Percentiles rank a stretch among this genome's conserved stretches.
Evolutionary conservation across 2,888 invertebrate species (phyloP).

Genomic region (Heliothis peltigera): DNA sequence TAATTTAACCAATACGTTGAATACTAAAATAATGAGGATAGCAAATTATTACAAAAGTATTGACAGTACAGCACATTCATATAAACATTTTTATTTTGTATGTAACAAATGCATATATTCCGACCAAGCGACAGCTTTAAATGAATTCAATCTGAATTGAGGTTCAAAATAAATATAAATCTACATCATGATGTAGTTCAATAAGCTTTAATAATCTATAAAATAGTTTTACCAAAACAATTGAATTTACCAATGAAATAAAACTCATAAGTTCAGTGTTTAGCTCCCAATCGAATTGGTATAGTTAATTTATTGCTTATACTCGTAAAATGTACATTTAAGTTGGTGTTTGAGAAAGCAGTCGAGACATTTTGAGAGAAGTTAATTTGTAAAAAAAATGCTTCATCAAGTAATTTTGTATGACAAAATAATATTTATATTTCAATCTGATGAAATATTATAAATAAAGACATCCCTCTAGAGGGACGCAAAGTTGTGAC

Average conservation of each 20-base stretch:
- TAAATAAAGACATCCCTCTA: slow-evolving; percentile 4
- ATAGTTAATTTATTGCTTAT: background rate
- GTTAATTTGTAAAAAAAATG: slow-evolving; percentile 32
- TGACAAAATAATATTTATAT: slow-evolving; percentile 35
- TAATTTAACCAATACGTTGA: slow-evolving; percentile 74
- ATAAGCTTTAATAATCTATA: slow-evolving; percentile 12
- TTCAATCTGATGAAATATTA: slow-evolving; percentile 34
- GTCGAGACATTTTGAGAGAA: background rate
- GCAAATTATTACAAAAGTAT: slow-evolving; percentile 62
- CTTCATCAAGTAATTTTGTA: slow-evolving; percentile 14
- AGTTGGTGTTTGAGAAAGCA: slow-evolving; percentile 14
- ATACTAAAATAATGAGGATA: slow-evolving; percentile 75
- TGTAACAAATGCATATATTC: slow-evolving; percentile 63
- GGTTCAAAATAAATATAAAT: slow-evolving; percentile 14
- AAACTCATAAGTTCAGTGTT: slow-evolving; percentile 1
- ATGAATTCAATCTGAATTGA: slow-evolving; percentile 13
- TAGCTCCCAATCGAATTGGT: slow-evolving; percentile 18
- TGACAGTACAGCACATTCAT: slow-evolving; percentile 58
- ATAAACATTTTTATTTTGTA: slow-evolving; percentile 77
- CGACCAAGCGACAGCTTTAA: slow-evolving; percentile 20
- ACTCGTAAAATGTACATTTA: background rate
- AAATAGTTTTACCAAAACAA: slow-evolving; percentile 11
- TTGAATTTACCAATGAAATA: background rate
- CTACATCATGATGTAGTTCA: slow-evolving; percentile 18
- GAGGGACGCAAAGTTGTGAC: slow-evolving; percentile 13